Evolutionary conservation across 2,113 vertebrate species (phyloP), one percentile per base, ranked within the genome.

Genomic region (Otocyon megalotis): DNA sequence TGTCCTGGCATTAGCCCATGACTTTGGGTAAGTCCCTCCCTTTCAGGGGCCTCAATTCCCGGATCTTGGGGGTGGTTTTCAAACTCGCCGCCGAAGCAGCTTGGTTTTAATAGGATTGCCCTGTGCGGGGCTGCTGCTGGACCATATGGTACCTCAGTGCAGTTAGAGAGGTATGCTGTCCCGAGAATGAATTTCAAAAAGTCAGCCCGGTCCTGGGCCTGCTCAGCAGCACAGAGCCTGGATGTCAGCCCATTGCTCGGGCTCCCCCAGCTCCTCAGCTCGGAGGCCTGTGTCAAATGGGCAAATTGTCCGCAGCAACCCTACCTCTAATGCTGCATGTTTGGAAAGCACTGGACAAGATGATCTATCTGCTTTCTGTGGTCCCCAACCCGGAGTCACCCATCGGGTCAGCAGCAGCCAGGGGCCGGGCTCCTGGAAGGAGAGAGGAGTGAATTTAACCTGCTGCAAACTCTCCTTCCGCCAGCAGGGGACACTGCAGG

Each of bases 401-500:
- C 11, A 17, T 81, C 8, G 8, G 56, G 11, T 95, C 92, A 14
- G 37, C 92, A 14, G 37, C 56, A 2, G 54, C 50, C 35, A 5
- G 3, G 13, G 43, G 50, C 17, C n/a, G 69, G 63, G 17, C 60
- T 84, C 48, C 43, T 13, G 37, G 76, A 71, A 69, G 24, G 53
- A 58, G 11, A 4, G 12, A 24, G 16, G 30, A 15, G 15, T 43
- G 30, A 43, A 53, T 58, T 60, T 67, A 62, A 65, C n/a, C 26
- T 43, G 43, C 56, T 17, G 71, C 63, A 81, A 37, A 62, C 14
- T 71, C 26, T 54, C 15, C 63, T 90, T n/a, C 3, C 1, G 63
- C 94, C 97, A 88, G 80, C 80, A 97, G 98, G 88, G 92, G 92
- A 43, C 87, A 48, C 94, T 94, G 54, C 58, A 88, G 85, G 37